Base-by-base conservation (phyloP, 2,113 vertebrate genomes). In the Arizona elegans region DNA sequence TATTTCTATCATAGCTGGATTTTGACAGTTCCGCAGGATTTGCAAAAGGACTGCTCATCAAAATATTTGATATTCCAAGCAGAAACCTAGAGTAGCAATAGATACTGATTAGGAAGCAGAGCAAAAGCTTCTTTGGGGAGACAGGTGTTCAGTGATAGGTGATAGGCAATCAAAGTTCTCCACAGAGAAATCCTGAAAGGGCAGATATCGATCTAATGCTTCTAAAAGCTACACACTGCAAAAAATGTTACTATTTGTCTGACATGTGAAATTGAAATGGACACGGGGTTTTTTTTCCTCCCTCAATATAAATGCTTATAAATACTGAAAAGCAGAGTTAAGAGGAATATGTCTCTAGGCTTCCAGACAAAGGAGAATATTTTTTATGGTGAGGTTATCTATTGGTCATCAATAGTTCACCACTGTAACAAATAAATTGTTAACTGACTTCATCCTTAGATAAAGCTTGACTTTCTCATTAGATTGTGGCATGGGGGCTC, bases 181-280 rank as follows among this genome's bases (percentile, higher is more conserved):
- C 33, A 17, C 24, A n/a, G 33, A 29, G 7, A 8, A 87, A 33
- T 53, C 62, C 90, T 75, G 87, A 87, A 94, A 96, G 24, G 90
- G 38, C 19, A 38, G 43, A 52, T 17, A 52, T 26, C 56, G 38
- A 52, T 58, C 59, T 85, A 81, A 59, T 65, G 23, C 55, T 17
- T 29, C 47, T 38, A 15, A 54, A 53, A 62, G 11, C 23, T 62
- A 29, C 43, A 87, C 29, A 23, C 5, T 23, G 17, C n/a, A 56
- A 86, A 59, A 70, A 52, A 53, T 47, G n/a, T 55, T 70, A 26
- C 8, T 5, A n/a, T 33, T 43, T 81, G 21, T 91, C 70, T 81
- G 15, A 81, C 70, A 15, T 65, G 89, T 59, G 59, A 47, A 90
- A 26, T 4, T 65, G 38, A 62, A 90, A 65, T 50, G 24, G 10